A percentile compares a stretch with the other conserved stretches of the same genome.
phyloP scores from a whole-genome alignment of 2,797 vertebrate species.

The Artibeus jamaicensis region DNA sequence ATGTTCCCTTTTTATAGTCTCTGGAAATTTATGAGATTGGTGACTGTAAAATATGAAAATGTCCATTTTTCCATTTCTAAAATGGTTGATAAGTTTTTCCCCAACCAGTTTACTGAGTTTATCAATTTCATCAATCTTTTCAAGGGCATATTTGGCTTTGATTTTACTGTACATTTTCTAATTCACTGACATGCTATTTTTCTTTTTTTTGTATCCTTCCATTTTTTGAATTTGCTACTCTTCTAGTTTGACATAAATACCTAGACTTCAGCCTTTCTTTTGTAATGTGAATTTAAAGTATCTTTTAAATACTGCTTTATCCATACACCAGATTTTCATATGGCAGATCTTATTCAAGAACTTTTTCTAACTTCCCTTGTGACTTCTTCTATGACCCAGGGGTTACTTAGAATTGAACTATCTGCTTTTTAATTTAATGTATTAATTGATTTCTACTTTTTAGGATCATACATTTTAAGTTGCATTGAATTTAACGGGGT shows the following conservation, averaged over 20 bases:
- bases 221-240: background rate
- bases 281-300: background rate
- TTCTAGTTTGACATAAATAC: slow-evolving; percentile 1
- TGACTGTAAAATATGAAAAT: background rate
- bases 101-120: background rate
- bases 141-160: background rate
- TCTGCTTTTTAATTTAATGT: background rate
- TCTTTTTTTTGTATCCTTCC: background rate
- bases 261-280: background rate
- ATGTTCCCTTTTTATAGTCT: background rate
- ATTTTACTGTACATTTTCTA: background rate
- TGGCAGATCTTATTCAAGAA: background rate
- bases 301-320: background rate
- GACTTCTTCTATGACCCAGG: background rate
- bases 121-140: background rate
- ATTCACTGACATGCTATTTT: background rate
- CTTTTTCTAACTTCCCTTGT: background rate
- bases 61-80: background rate
- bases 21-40: background rate
- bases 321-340: background rate
- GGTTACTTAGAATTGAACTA: background rate
- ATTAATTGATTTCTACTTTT: background rate
- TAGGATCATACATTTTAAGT: background rate
- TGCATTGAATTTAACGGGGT: background rate
- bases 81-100: background rate